Evolutionary conservation across 2,888 invertebrate species (phyloP).

Genomic region (Drosophila demipolita): DNA sequence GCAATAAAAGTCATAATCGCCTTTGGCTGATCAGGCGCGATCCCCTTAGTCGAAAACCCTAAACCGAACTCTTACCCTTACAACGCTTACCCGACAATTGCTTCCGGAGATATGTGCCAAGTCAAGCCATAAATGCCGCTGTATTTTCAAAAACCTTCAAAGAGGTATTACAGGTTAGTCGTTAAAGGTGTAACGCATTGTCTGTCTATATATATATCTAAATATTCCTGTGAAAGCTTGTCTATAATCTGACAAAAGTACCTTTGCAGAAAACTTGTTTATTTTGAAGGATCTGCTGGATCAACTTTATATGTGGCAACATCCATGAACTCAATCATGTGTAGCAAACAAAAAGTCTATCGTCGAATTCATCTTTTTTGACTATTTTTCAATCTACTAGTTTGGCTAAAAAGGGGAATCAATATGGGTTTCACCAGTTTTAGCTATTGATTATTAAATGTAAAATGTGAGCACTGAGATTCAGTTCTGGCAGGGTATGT

Average conservation of each 20-base stretch:
- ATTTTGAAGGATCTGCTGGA: not conserved
- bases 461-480: not conserved
- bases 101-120: slow-evolving; percentile 82
- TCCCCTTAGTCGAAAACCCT: slow-evolving; percentile 56
- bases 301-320: too few species aligned
- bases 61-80: slow-evolving; percentile 28
- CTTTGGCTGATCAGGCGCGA: slow-evolving; percentile 59
- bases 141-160: not conserved
- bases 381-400: not conserved
- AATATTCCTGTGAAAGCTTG: not conserved
- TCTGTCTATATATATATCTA: not conserved
- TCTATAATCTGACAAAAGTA: not conserved
- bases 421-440: not conserved
- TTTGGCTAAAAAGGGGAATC: not conserved
- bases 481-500: not conserved
- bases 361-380: not conserved
- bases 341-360: not conserved
- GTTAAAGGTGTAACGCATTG: not conserved
- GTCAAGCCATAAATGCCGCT: slow-evolving; percentile 50
- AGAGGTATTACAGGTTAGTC: not conserved
- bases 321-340: not conserved
- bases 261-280: not conserved
- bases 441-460: not conserved
- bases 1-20: slow-evolving; percentile 72
- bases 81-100: slow-evolving; percentile 46